Evolutionary conservation across 1,140 invertebrate genomes (phyloP), one percentile per base, ranked within the genome.

Genomic region (Drosophila sucinea): DNA sequence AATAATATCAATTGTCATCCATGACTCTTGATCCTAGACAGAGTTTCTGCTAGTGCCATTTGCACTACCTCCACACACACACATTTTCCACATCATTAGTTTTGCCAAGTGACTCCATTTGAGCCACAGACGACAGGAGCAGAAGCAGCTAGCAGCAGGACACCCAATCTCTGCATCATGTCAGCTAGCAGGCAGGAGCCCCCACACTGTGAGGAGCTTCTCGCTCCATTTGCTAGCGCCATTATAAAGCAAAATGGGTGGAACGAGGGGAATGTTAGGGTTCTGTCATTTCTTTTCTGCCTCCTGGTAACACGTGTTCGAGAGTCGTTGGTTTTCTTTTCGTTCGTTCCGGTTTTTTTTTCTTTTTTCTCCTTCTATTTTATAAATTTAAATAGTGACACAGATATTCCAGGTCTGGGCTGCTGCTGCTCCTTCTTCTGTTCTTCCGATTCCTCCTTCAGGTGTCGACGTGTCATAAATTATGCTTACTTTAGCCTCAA

Each of bases 11-110:
- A 89, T 89, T 89, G 84, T 84, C 77, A 81, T 81, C 54, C 73
- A 77, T 63, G 74, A 71, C 67, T 66, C 67, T 57, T 77, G 75
- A 77, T 77, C 74, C 60, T 65, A 38, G 44, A n/a, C 44, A 51
- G 23, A 51, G 73, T 44, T 76, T 60, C 65, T 64, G 54, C 73
- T 77, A 30, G 55, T 79, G 68, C 64, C 73, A 67, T 71, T 72
- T 78, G 74, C 73, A 77, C 80, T 75, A 81, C 82, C 74, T 70
- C 55, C 90, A 83, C 44, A 27, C 44, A 60, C 33, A 40, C 85
- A 86, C 80, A 90, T 90, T 90, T 90, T 90, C 87, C 87, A 90
- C 83, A 87, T 90, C 87, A 90, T 90, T 90, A 90, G 87, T 90
- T 87, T 66, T 77, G 82, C 75, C 71, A 71, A 89, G 83, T 87